Conservation (phyloP, 2,797 vertebrate genomes). For the Alauda arvensis region DNA sequence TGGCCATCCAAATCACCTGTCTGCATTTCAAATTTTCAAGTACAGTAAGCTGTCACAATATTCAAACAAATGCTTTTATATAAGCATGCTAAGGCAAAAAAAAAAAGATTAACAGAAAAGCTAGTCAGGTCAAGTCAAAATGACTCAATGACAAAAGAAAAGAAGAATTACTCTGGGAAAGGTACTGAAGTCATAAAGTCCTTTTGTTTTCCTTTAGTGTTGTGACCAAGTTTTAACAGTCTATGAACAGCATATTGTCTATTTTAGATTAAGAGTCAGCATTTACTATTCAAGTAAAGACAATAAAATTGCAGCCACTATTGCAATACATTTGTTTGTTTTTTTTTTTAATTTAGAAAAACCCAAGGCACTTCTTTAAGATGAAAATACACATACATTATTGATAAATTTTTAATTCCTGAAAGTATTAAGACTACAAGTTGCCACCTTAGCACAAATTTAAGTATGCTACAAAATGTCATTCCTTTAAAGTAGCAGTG, state of each 20-base stretch:
- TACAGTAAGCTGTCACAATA: neutral
- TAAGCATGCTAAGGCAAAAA: neutral
- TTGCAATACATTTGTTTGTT: neutral
- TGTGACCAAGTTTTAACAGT: neutral
- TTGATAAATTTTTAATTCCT: neutral
- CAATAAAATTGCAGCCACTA: neutral
- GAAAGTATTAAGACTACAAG: neutral
- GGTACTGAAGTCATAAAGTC: neutral
- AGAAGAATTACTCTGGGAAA: neutral
- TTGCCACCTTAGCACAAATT: neutral
- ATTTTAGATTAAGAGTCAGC: neutral
- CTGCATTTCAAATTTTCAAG: neutral
- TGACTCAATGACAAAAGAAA: neutral
- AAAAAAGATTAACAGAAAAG: neutral
- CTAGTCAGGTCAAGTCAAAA: neutral
- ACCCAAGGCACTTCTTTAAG: neutral
- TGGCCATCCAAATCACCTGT: neutral
- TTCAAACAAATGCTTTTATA: neutral
- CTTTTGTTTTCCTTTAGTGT: neutral
- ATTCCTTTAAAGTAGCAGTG: neutral
- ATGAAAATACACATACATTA: neutral
- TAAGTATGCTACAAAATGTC: neutral
- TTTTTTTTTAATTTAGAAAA: neutral
- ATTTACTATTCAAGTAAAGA: neutral
- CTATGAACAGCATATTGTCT: neutral